These are phyloP conservation scores for Papilio gigon DNA, from an alignment of 2,888 invertebrate genomes.

Conservation along the genomic window DNA sequence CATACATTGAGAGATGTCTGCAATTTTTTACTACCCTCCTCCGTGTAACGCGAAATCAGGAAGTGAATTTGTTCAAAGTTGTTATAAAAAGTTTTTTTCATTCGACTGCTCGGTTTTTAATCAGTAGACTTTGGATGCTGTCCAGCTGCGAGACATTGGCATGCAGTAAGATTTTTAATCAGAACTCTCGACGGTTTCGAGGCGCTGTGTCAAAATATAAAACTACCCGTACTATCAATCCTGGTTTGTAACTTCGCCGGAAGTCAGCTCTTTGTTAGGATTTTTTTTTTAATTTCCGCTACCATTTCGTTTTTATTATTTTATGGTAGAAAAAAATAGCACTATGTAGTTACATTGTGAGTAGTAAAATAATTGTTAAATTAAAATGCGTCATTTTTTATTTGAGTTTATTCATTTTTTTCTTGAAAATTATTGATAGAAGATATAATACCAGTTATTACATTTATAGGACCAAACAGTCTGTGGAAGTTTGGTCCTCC, in stretches of 20 bases:
- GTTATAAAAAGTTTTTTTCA: slow-evolving; percentile 50
- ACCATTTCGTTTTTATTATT: background rate
- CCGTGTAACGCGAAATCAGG: slow-evolving; percentile 19
- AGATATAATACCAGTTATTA: background rate
- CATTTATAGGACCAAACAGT: slow-evolving; percentile 35
- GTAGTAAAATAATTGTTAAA: no score
- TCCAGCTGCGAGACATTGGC: slow-evolving; percentile 57
- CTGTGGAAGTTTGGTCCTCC: slow-evolving; percentile 37
- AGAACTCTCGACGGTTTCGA: slow-evolving; percentile 43
- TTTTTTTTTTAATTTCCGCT: slow-evolving; percentile 8
- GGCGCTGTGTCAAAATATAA: slow-evolving; percentile 42
- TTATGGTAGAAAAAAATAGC: no score
- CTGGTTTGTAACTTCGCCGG: slow-evolving; percentile 19
- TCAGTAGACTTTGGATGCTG: slow-evolving; percentile 65
- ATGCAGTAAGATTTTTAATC: slow-evolving; percentile 57
- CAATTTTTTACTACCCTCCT: slow-evolving; percentile 14
- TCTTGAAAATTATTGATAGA: background rate
- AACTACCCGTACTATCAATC: slow-evolving; percentile 30
- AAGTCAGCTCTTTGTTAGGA: background rate
- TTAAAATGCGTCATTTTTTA: no score
- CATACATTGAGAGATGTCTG: background rate
- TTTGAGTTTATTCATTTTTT: no score
- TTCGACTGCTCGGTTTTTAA: slow-evolving; percentile 61
- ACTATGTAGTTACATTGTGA: no score
- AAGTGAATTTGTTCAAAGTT: slow-evolving; percentile 39